Evolutionary conservation across 2,888 invertebrate species (phyloP), one percentile per base, ranked within the genome.

Genomic region (Drosophila conformis): DNA sequence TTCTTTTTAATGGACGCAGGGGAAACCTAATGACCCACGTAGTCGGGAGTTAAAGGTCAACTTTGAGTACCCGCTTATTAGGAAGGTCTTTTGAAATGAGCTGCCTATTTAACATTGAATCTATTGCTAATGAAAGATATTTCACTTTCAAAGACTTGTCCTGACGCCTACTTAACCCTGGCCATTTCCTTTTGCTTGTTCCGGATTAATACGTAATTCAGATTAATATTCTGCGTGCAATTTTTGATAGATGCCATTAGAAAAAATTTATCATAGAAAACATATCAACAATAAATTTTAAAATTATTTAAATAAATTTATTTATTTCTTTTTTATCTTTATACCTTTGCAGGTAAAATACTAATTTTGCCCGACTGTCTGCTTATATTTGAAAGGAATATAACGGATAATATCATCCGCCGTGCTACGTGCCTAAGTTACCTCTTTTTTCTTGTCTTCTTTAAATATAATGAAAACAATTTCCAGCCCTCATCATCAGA

Each of bases 1-100:
- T 49, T 54, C 7, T 42, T 25, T 46, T 40, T 59, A 54, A 42
- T 48, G 27, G 60, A 29, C 33, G n/a, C 27, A 52, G 33, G 2
- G 52, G 29, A 5, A 74, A 63, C 21, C 21, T 62, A 79, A 77
- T 70, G 80, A 67, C 57, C 78, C 79, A 57, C 59, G 51, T 36
- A 61, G 60, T 63, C 56, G 54, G 27, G 40, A 64, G 46, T 52
- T 57, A 65, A 65, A 69, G 74, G 65, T 79, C 52, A 62, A 52
- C 58, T 38, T 56, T 69, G 68, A 61, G 38, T 56, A 33, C 38
- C 29, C 38, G 36, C 42, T 6, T 38, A 46, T 59, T 56, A 3
- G 51, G 21, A 42, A 33, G 29, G 35, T 18, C 38, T 46, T 74
- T 53, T 11, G 21, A 60, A 46, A 57, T 21, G 35, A n/a, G 10